Evolutionary conservation across 2,113 vertebrate species (phyloP).

Genomic region (Collichthys lucidus): DNA sequence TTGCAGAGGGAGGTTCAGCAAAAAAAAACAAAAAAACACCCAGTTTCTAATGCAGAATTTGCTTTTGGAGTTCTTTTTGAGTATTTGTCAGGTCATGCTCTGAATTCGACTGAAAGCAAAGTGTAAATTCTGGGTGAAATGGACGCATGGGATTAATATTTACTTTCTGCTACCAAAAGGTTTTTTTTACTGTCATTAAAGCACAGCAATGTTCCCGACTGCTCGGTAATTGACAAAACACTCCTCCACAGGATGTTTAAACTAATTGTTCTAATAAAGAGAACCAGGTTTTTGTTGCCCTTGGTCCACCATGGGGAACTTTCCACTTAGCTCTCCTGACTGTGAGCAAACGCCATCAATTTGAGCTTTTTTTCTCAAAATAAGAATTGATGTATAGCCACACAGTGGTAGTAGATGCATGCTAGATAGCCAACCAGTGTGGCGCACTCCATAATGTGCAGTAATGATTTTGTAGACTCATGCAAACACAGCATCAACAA

Average conservation of each 20-base stretch:
- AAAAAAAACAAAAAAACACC: neutral
- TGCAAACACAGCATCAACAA: constrained; percentile 54
- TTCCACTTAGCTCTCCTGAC: neutral
- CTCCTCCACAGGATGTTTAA: neutral
- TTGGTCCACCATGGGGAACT: neutral
- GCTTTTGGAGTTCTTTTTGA: neutral
- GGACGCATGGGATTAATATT: neutral
- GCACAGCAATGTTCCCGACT: neutral
- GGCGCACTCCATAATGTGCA: constrained; percentile 17
- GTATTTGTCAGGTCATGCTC: neutral
- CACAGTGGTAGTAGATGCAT: neutral
- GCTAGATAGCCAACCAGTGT: neutral
- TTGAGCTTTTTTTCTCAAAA: neutral
- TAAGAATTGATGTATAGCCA: constrained; percentile 10
- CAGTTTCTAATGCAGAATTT: neutral
- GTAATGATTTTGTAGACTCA: constrained; percentile 57
- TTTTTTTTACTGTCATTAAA: neutral
- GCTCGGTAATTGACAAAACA: constrained; percentile 7
- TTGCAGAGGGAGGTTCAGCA: constrained; percentile 11
- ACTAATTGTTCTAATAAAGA: constrained; percentile 18
- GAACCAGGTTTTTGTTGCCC: neutral
- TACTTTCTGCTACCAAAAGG: neutral
- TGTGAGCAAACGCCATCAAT: constrained; percentile 16
- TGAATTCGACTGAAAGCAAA: neutral
- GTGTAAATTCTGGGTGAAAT: neutral